Evolutionary conservation across 1,140 invertebrate species (phyloP).

Genomic region (Halotydeus destructor): DNA sequence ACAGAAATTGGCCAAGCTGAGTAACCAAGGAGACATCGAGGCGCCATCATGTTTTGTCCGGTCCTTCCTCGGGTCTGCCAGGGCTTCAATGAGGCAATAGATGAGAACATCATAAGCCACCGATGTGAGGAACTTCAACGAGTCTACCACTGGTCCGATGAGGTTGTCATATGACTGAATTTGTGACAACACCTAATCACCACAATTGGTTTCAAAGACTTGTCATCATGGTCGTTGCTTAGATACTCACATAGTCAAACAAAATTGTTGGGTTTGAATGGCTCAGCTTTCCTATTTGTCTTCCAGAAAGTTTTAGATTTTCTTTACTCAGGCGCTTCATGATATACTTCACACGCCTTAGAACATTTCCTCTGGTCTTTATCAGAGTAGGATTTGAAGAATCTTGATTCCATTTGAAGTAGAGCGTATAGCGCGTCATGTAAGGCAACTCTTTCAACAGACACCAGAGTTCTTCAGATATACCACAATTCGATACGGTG

Average conservation of each 20-base stretch:
- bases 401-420: constrained; percentile 34
- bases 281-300: constrained; percentile 85
- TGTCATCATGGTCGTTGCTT: neutral
- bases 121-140: constrained; percentile 83
- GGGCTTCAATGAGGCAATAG: constrained; percentile 81
- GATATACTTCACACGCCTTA: constrained; percentile 81
- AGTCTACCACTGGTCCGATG: constrained; percentile 85
- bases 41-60: constrained; percentile 70
- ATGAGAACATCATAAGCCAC: constrained; percentile 89
- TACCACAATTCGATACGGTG: constrained; percentile 78
- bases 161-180: constrained; percentile 96
- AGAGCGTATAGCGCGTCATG: constrained; percentile 54
- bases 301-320: constrained; percentile 85
- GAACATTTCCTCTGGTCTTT: constrained; percentile 52
- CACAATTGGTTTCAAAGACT: constrained; percentile 1
- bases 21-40: constrained; percentile 78
- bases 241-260: constrained; percentile 67
- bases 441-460: constrained; percentile 80
- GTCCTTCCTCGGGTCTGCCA: constrained; percentile 42
- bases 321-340: constrained; percentile 97
- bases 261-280: constrained; percentile 84
- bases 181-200: constrained; percentile 46
- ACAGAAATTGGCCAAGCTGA: constrained; percentile 68
- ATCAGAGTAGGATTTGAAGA: constrained; percentile 57
- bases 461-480: constrained; percentile 87